phyloP scores from a whole-genome alignment of 92 coral and sea anemone genomes.

The Paragorgia papillata region DNA sequence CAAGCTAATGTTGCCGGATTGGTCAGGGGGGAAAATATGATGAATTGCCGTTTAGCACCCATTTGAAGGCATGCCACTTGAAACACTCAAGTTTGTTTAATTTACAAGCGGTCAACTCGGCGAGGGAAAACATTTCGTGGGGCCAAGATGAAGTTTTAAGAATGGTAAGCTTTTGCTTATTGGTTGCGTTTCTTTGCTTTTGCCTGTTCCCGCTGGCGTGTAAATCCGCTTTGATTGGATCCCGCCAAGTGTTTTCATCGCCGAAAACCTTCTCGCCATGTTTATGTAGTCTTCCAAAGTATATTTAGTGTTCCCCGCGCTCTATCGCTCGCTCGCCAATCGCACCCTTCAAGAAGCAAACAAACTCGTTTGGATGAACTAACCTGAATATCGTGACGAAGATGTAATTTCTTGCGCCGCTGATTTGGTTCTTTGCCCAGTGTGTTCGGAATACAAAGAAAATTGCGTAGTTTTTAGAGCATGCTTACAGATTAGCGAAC shows the following conservation, averaged over 20 bases:
- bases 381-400: slow-evolving; percentile 15
- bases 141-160: slow-evolving; percentile 22
- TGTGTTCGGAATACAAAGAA: slow-evolving; percentile 32
- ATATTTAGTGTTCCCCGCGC: not conserved
- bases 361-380: not conserved
- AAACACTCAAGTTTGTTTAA: slow-evolving; percentile 40
- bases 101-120: slow-evolving; percentile 27
- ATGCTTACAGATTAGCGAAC: slow-evolving; percentile 42
- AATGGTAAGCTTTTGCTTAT: not conserved
- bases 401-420: slow-evolving; percentile 7
- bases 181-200: slow-evolving; percentile 2
- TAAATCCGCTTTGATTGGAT: slow-evolving; percentile 45
- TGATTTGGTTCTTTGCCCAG: slow-evolving; percentile 29
- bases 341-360: not conserved
- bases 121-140: slow-evolving; percentile 37
- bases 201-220: slow-evolving; percentile 47
- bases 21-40: not conserved
- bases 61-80: slow-evolving; percentile 40
- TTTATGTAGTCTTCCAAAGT: slow-evolving; percentile 21
- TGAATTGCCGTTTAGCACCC: slow-evolving; percentile 42
- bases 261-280: slow-evolving; percentile 36
- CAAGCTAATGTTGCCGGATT: not conserved
- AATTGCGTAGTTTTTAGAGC: slow-evolving; percentile 47
- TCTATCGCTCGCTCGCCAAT: not conserved
- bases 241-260: slow-evolving; percentile 50